A percentile compares a stretch with the other conserved stretches of the same genome.
These are phyloP conservation scores for Cryptosula pallasiana DNA, from an alignment of 2,888 invertebrate genomes.

Conservation along the genomic window DNA sequence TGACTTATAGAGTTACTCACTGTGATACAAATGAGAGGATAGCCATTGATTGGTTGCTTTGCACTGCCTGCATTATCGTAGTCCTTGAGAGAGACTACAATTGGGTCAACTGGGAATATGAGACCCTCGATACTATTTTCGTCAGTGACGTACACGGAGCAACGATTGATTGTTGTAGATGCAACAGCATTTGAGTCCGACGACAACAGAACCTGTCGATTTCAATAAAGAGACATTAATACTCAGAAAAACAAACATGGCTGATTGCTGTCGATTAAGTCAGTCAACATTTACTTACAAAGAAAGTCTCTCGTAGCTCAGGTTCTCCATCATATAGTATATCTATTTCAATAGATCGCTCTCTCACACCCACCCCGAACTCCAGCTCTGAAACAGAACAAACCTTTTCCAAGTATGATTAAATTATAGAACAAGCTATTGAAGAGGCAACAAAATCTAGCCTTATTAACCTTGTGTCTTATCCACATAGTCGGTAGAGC, in stretches of 20 bases:
- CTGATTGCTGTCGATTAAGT: too few species aligned
- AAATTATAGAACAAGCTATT: neutral
- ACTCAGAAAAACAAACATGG: too few species aligned
- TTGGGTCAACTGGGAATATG: conserved; percentile 48
- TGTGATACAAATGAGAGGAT: conserved; percentile 52
- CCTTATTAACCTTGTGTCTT: neutral
- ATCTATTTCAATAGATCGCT: conserved; percentile 42
- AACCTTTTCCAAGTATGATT: neutral
- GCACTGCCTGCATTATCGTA: conserved; percentile 34
- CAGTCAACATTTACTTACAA: too few species aligned
- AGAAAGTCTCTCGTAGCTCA: conserved; percentile 50
- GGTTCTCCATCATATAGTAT: conserved; percentile 45
- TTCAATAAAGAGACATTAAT: too few species aligned
- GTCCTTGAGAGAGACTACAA: conserved; percentile 48
- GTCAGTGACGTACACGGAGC: conserved; percentile 47
- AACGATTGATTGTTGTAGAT: neutral
- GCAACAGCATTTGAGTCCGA: conserved; percentile 18
- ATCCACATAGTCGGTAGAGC: conserved; percentile 49
- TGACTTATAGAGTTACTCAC: conserved; percentile 35
- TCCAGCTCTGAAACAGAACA: conserved; percentile 39
- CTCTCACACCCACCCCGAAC: conserved; percentile 44
- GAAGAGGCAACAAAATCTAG: neutral
- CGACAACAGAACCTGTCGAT: neutral
- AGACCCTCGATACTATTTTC: conserved; percentile 47
- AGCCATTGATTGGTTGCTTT: conserved; percentile 41